Conservation (phyloP, 2,113 vertebrate genomes). For the Muscicapa adusta region DNA sequence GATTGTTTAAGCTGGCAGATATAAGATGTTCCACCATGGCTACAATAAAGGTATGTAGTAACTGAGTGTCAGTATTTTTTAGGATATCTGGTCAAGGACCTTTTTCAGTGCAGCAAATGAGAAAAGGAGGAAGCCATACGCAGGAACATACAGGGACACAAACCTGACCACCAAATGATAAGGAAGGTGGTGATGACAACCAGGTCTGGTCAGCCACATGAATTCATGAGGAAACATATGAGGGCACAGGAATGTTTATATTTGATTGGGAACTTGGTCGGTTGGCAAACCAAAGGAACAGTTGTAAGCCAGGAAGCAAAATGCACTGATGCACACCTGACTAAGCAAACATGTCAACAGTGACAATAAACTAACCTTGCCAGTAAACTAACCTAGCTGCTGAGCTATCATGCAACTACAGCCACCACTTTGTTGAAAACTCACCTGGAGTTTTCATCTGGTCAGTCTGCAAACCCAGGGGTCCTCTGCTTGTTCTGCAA, state of each 20-base stretch:
- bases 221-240: background rate
- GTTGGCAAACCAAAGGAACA: background rate
- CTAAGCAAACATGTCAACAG: background rate
- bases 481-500: background rate
- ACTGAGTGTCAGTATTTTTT: background rate
- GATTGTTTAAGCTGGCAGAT: background rate
- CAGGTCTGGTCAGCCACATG: background rate
- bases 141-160: background rate
- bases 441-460: background rate
- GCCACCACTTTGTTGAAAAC: background rate
- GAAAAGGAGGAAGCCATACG: background rate
- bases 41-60: background rate
- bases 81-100: background rate
- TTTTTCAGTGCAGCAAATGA: background rate
- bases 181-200: background rate
- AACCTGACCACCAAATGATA: background rate
- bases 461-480: background rate
- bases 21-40: background rate
- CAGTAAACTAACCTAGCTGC: background rate
- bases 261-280: background rate
- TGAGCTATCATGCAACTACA: background rate
- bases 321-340: background rate
- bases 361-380: background rate
- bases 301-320: background rate
- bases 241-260: background rate